Evolutionary conservation across 2,797 vertebrate species (phyloP).

Genomic region (Tragelaphus eurycerus): DNA sequence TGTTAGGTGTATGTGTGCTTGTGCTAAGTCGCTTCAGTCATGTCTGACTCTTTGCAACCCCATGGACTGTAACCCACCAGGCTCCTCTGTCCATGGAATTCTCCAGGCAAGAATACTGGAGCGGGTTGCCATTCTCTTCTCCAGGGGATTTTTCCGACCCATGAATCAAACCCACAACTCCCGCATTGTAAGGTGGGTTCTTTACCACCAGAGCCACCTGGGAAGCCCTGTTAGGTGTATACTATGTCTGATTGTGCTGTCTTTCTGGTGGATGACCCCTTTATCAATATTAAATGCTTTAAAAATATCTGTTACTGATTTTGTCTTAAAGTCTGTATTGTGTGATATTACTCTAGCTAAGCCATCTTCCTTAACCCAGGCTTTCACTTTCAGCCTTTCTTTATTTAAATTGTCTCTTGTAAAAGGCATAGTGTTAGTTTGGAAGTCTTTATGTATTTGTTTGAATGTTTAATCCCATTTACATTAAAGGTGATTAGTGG

Average conservation of each 20-base stretch:
- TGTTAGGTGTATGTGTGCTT: background rate
- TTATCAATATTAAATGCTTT: background rate
- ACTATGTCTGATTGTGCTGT: background rate
- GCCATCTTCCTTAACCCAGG: background rate
- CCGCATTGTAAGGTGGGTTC: background rate
- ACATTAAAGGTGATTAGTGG: background rate
- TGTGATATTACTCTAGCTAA: background rate
- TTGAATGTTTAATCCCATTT: background rate
- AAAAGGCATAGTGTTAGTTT: background rate
- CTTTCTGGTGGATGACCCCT: background rate
- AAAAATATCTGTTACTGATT: background rate
- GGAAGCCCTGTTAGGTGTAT: background rate
- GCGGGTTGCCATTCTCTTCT: background rate
- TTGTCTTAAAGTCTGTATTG: background rate
- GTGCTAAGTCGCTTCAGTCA: background rate
- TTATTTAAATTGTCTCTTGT: background rate
- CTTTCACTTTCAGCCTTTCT: background rate
- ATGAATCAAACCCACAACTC: background rate
- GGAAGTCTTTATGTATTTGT: background rate
- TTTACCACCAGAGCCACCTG: background rate
- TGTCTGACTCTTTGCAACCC: background rate
- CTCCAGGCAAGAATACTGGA: background rate
- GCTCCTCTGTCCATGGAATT: background rate
- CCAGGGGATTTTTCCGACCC: background rate
- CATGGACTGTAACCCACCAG: background rate